phyloP scores from a whole-genome alignment of 1,140 invertebrate genomes.

The Aphaenogaster floridana region DNA sequence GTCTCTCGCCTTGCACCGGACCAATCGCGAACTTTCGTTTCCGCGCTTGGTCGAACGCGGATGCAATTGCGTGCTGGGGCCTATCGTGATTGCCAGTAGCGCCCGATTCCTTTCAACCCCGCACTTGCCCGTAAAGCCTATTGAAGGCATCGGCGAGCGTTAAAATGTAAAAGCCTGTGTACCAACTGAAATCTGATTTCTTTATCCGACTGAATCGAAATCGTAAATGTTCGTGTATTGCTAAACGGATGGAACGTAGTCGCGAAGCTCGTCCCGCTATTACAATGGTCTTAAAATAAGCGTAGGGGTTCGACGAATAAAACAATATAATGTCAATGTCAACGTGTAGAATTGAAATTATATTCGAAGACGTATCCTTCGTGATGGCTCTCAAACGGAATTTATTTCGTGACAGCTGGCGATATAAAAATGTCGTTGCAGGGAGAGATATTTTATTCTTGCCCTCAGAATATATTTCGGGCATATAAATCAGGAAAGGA shows the following conservation, averaged over 20 bases:
- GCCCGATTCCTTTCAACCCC: conserved; percentile 43
- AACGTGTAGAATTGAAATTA: conserved; percentile 18
- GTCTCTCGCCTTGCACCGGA: conserved; percentile 58
- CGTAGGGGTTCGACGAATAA: neutral
- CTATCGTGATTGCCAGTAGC: conserved; percentile 27
- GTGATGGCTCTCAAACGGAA: conserved; percentile 25
- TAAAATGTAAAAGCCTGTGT: conserved; percentile 22
- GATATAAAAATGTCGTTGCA: conserved; percentile 49
- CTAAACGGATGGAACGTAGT: neutral
- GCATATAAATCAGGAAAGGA: conserved; percentile 26
- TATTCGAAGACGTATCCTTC: conserved; percentile 6
- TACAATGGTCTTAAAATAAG: neutral
- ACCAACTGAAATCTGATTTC: conserved; percentile 6
- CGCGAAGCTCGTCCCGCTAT: neutral
- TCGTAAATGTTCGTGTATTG: neutral
- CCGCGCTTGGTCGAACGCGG: conserved; percentile 56
- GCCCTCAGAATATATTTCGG: conserved; percentile 9
- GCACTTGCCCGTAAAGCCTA: neutral
- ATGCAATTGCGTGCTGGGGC: conserved; percentile 63
- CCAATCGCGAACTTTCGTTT: conserved; percentile 64
- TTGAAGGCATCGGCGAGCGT: conserved; percentile 23
- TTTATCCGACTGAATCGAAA: conserved; percentile 7
- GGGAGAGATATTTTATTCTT: conserved; percentile 20
- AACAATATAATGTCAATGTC: conserved; percentile 9
- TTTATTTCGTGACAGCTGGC: conserved; percentile 20